Conservation (phyloP, 2,113 vertebrate genomes). For the Saiga tatarica region DNA sequence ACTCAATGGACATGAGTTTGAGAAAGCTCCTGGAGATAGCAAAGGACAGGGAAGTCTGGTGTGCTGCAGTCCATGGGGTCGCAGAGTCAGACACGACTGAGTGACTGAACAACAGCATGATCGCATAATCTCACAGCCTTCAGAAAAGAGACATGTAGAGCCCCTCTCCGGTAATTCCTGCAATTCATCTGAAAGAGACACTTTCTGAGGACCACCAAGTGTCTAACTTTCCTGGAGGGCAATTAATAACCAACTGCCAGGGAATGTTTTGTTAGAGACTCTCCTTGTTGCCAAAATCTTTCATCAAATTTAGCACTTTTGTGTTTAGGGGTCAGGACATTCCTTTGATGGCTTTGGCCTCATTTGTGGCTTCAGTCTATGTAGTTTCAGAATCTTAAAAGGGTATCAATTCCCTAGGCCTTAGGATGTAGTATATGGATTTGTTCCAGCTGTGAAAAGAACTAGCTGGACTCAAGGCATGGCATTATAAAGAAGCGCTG, state of each 20-base stretch:
- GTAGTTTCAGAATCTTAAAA: background rate
- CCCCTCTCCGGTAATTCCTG: background rate
- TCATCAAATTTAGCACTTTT: constrained; percentile 26
- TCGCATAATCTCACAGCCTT: background rate
- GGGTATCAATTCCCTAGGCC: background rate
- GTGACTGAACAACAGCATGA: background rate
- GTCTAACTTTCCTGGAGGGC: background rate
- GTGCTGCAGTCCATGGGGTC: background rate
- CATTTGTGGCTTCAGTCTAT: background rate
- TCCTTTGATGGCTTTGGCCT: background rate
- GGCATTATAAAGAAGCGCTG: background rate
- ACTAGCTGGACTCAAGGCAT: background rate
- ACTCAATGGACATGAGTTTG: background rate
- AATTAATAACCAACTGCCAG: background rate
- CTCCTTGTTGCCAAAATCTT: background rate
- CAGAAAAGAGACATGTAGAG: background rate
- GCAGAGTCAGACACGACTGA: background rate
- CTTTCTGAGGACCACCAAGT: background rate
- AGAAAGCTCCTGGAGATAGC: background rate
- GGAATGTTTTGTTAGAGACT: background rate
- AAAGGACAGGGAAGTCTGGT: background rate
- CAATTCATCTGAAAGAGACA: background rate
- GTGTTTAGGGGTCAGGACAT: background rate
- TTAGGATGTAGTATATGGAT: background rate
- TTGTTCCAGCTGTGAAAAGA: constrained; percentile 11